phyloP scores from a whole-genome alignment of 2,888 invertebrate species.

The Lucinisca nassula region DNA sequence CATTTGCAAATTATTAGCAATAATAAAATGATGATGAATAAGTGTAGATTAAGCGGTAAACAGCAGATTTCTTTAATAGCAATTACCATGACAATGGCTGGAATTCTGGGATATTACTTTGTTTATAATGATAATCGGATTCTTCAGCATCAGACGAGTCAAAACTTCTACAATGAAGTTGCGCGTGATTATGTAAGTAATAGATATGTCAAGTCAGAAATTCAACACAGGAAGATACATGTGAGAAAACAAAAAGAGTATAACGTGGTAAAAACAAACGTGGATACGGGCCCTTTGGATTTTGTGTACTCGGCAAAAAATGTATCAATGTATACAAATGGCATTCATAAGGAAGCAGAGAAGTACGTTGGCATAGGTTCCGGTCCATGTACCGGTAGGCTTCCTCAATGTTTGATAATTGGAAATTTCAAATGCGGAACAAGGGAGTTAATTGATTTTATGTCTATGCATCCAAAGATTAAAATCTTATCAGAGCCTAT shows the following conservation, averaged over 20 bases:
- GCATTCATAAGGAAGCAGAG: not conserved
- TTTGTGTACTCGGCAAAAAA: not conserved
- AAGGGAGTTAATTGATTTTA: not conserved
- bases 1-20: no score
- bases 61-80: no score
- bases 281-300: not conserved
- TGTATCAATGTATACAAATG: not conserved
- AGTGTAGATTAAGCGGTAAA: no score
- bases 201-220: not conserved
- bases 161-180: no score
- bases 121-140: no score
- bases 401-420: not conserved
- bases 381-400: not conserved
- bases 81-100: no score
- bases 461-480: constrained; percentile 16
- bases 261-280: not conserved
- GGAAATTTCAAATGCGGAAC: constrained; percentile 6
- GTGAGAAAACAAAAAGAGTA: not conserved
- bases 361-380: not conserved
- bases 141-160: no score
- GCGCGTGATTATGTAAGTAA: not conserved
- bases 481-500: constrained; percentile 17
- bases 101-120: no score
- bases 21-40: no score
- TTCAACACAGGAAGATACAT: not conserved